A percentile compares a stretch with the other conserved stretches of the same genome.
Conservation (phyloP, 1,140 invertebrate genomes). For the Oryzaephilus surinamensis region DNA sequence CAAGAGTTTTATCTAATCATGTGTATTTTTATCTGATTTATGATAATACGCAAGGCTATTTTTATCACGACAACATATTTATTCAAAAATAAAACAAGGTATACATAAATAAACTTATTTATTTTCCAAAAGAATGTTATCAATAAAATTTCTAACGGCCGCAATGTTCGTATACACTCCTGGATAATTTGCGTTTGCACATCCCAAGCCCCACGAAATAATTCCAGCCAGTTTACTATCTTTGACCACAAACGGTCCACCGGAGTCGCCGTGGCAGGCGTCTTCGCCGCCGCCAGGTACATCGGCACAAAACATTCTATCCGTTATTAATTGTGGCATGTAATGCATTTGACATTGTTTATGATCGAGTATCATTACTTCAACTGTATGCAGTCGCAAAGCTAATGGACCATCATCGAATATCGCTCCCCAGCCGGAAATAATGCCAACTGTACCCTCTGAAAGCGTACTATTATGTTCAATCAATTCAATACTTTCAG, state of each 20-base stretch:
- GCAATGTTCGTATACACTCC: slow-evolving; percentile 43
- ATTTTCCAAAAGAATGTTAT: background rate
- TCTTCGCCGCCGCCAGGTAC: background rate
- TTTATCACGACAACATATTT: background rate
- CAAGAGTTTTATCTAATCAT: too few species aligned
- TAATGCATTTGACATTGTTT: background rate
- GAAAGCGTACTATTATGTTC: too few species aligned
- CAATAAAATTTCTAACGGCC: slow-evolving; percentile 1
- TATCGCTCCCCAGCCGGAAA: slow-evolving; percentile 2
- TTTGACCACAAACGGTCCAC: slow-evolving; percentile 37
- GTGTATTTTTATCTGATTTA: too few species aligned
- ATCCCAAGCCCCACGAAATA: slow-evolving; percentile 46
- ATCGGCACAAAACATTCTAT: slow-evolving; percentile 8
- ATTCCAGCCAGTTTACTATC: slow-evolving; percentile 38
- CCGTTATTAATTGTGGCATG: background rate
- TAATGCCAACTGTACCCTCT: too few species aligned
- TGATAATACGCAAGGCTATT: background rate
- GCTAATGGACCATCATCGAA: slow-evolving; percentile 1
- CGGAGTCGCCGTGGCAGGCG: slow-evolving; percentile 37
- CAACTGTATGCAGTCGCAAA: slow-evolving; percentile 1
- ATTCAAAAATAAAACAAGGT: background rate
- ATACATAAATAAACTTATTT: background rate
- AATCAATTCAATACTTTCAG: background rate
- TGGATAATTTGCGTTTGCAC: slow-evolving; percentile 40
- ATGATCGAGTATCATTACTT: background rate